Base-by-base conservation (phyloP, 1,140 invertebrate species). In the Lerema accius region DNA sequence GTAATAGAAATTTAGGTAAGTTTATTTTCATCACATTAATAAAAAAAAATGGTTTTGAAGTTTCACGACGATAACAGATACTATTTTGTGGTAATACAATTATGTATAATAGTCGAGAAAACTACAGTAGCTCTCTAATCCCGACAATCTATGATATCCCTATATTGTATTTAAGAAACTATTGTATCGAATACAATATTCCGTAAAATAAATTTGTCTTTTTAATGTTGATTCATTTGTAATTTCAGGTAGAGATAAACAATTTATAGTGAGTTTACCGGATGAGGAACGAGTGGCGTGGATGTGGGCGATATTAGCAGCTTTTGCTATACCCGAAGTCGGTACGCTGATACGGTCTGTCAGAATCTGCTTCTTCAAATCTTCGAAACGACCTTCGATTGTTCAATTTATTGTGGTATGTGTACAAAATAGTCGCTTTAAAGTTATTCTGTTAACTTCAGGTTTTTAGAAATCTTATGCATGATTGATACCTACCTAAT, bases 251-350 rank as follows among this genome's bases (percentile, higher is more conserved):
- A 94, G 96, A 71, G 96, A 97, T 80, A 96, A 96, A 79, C 94
- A 95, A 82, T 97, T 96, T 78, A 92, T 95, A 69, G 95, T 95
- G 0, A 93, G 92, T 26, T 85, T 97, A 63, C 95, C 96, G 1
- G 94, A 96, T 63, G 94, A 94, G 64, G 97, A 98, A 85, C 93
- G 96, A 40, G 95, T 98, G 49, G 96, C 95, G 6, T 98, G 97
- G 97, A 96, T 97, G 82, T 98, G 97, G 97, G 96, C 96, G 55
- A 88, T 98, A n/a, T 91, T 98, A 28, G 95, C 97, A 66, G 95
- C 95, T 0, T 97, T 96, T 76, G 92, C 96, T 0, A 93, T 97
- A 35, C 97, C 97, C 0, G 97, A 98, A 87, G 90, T 98, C 16
- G 96, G 97, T 5, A 95, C 96, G 0, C 87, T 97, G 9, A 95